A percentile compares a stretch with the other conserved stretches of the same genome.
Conservation (phyloP, 2,888 invertebrate species). For the Andrena chrysosceles region DNA sequence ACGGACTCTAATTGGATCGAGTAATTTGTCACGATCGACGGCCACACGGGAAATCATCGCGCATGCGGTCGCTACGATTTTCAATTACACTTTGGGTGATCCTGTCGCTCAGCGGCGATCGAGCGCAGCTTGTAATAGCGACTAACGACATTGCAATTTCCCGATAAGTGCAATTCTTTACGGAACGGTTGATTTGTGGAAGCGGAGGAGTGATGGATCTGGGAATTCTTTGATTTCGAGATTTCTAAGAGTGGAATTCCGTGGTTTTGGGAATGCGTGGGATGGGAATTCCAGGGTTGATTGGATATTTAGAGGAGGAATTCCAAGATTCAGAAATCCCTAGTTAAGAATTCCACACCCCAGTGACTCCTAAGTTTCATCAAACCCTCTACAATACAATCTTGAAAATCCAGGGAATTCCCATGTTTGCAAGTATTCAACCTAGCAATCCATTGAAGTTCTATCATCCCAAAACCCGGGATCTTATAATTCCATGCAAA, state of each 20-base stretch:
- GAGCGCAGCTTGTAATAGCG: slow-evolving; percentile 28
- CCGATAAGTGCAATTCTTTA: slow-evolving; percentile 33
- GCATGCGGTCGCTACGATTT: slow-evolving; percentile 36
- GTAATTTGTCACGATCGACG: slow-evolving; percentile 60
- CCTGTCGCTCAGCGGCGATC: slow-evolving; percentile 40
- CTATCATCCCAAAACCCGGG: neutral
- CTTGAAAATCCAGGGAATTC: neutral
- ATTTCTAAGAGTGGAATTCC: neutral
- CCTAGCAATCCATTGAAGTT: neutral
- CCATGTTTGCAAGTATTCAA: neutral
- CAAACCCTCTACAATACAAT: neutral
- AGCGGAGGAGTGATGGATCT: too few species aligned
- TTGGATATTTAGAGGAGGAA: neutral
- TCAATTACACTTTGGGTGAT: slow-evolving; percentile 47
- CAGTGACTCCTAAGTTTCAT: neutral
- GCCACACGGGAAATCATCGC: slow-evolving; percentile 52
- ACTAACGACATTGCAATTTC: slow-evolving; percentile 47
- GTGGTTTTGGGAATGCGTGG: neutral
- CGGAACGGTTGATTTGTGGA: too few species aligned
- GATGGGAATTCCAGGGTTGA: neutral
- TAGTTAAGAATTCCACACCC: neutral
- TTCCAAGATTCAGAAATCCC: too few species aligned
- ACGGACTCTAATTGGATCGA: slow-evolving; percentile 52
- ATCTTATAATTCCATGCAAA: neutral
- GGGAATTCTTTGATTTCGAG: too few species aligned